Conservation (phyloP, 2,797 vertebrate species). For the Characodon lateralis region DNA sequence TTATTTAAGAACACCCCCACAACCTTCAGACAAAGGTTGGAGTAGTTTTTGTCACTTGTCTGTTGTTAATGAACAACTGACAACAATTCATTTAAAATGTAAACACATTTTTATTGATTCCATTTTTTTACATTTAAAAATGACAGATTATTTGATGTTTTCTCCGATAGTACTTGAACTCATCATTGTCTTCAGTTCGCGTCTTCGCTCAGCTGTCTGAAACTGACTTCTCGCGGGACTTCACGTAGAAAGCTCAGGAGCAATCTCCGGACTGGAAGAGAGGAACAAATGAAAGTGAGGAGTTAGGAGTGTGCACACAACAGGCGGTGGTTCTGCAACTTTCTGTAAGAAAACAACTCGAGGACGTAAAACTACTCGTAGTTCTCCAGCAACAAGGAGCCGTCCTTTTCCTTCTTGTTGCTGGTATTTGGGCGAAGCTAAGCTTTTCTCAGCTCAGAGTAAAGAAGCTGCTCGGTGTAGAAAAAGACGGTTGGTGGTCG, state of each 20-base stretch:
- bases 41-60: no score
- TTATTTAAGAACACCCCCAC: neutral
- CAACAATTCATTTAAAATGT: no score
- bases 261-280: conserved; percentile 51
- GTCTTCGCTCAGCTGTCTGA: conserved; percentile 1
- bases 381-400: neutral
- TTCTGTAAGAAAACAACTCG: conserved; percentile 1
- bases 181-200: conserved; percentile 14
- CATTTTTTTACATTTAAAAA: neutral
- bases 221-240: conserved; percentile 60
- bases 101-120: neutral
- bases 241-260: conserved; percentile 17
- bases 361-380: neutral
- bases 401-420: neutral
- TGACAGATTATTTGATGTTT: neutral
- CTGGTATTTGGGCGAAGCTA: conserved; percentile 42
- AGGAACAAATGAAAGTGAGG: conserved; percentile 44
- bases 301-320: conserved; percentile 40
- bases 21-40: no score
- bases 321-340: conserved; percentile 34
- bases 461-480: conserved; percentile 25
- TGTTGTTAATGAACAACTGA: neutral
- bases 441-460: conserved; percentile 39
- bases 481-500: conserved; percentile 69
- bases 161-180: conserved; percentile 1